Evolutionary conservation across 2,113 vertebrate species (phyloP).

Genomic region (Misgurnus mizolepis): DNA sequence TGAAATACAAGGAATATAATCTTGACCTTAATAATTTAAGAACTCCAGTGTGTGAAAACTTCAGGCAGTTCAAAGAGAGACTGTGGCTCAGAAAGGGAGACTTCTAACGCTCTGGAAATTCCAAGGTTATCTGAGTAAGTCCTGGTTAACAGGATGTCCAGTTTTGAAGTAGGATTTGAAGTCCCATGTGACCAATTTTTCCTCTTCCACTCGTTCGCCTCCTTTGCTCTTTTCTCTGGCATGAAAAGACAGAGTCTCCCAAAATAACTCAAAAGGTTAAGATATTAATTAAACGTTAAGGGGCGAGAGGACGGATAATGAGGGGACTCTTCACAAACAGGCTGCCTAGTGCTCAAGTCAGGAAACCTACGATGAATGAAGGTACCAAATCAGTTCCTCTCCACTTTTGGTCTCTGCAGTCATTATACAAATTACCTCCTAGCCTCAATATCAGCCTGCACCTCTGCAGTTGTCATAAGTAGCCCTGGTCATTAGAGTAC

Average conservation of each 20-base stretch:
- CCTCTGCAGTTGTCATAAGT: conserved; percentile 50
- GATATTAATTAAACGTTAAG: conserved; percentile 59
- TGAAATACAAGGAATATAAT: conserved; percentile 58
- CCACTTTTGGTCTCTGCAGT: conserved; percentile 48
- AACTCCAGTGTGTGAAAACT: conserved; percentile 55
- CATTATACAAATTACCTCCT: conserved; percentile 57
- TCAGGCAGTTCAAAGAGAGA: conserved; percentile 53
- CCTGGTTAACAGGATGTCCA: conserved; percentile 67
- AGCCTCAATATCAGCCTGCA: conserved; percentile 42
- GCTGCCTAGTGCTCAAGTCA: conserved; percentile 29
- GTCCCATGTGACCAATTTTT: conserved; percentile 50
- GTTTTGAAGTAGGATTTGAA: conserved; percentile 61
- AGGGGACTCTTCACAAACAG: conserved; percentile 51
- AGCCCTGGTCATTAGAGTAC: conserved; percentile 55
- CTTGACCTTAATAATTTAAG: conserved; percentile 60
- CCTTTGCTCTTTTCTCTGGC: conserved; percentile 32
- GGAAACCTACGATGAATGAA: conserved; percentile 44
- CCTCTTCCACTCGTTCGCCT: background rate
- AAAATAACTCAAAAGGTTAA: conserved; percentile 61
- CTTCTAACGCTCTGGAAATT: conserved; percentile 56
- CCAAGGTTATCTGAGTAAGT: conserved; percentile 65
- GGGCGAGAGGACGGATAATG: conserved; percentile 53
- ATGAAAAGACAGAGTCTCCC: conserved; percentile 51
- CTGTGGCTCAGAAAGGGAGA: conserved; percentile 52
- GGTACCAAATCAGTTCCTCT: conserved; percentile 42